Conservation (phyloP, 37 sponge, comb jelly and placozoan species). For the Theonella swinhoei region DNA sequence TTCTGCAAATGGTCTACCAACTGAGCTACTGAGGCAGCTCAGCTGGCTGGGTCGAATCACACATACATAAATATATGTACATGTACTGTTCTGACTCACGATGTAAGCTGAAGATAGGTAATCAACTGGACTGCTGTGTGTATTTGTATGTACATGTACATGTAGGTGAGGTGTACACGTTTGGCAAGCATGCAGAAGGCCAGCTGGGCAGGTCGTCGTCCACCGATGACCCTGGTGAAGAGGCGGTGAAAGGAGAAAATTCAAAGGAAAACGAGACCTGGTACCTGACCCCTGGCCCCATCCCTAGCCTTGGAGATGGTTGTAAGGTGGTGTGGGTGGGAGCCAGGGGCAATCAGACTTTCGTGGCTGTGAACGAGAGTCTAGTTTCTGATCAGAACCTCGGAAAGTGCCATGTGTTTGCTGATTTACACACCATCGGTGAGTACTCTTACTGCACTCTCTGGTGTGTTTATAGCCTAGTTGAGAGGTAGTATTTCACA, state of each 20-base stretch:
- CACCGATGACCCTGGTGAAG: neutral
- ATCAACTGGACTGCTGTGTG: too few species aligned
- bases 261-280: slow-evolving; percentile 59
- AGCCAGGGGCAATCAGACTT: slow-evolving; percentile 77
- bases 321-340: slow-evolving; percentile 69
- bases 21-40: too few species aligned
- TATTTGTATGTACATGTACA: too few species aligned
- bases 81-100: too few species aligned
- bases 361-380: slow-evolving; percentile 66
- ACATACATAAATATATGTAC: too few species aligned
- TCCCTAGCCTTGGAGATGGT: slow-evolving; percentile 31
- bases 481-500: too few species aligned
- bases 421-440: slow-evolving; percentile 59
- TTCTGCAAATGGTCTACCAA: too few species aligned
- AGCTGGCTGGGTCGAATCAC: too few species aligned
- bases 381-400: slow-evolving; percentile 63
- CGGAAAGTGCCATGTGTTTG: slow-evolving; percentile 52
- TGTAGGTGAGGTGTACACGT: slow-evolving; percentile 76
- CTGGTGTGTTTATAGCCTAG: neutral
- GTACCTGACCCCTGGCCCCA: slow-evolving; percentile 60
- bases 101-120: too few species aligned
- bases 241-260: slow-evolving; percentile 16
- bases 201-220: slow-evolving; percentile 74
- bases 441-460: neutral
- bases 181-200: slow-evolving; percentile 80